Conservation (phyloP, 64 coral and sea anemone species). For the Anthopleura sola region DNA sequence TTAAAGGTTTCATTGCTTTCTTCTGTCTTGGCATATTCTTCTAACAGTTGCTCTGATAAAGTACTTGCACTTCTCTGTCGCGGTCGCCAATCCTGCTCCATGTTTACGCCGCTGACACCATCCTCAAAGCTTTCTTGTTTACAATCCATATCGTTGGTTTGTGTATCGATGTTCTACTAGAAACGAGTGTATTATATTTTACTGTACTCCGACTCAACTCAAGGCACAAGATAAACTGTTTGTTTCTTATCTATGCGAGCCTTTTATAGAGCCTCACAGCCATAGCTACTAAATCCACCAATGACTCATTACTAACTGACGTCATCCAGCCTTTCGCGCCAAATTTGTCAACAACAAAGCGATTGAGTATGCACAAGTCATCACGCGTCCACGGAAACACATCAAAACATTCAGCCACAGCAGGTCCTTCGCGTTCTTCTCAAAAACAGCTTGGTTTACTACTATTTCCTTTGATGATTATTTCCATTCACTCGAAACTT, state of each 20-base stretch:
- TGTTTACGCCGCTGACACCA: background rate
- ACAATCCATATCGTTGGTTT: background rate
- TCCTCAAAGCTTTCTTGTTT: conserved; percentile 1
- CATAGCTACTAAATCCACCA: background rate
- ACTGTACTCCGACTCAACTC: background rate
- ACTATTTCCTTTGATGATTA: background rate
- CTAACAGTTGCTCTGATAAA: conserved; percentile 13
- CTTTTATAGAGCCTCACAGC: background rate
- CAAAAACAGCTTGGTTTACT: background rate
- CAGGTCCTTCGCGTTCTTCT: background rate
- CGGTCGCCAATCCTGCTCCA: conserved; percentile 7
- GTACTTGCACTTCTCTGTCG: conserved; percentile 13
- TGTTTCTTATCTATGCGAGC: background rate
- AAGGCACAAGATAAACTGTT: background rate
- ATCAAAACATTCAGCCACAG: background rate
- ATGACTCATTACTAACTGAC: conserved; percentile 4
- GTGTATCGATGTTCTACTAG: background rate
- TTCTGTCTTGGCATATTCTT: conserved; percentile 15
- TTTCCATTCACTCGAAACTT: background rate
- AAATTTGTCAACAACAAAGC: background rate
- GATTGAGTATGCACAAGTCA: background rate
- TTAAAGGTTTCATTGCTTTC: conserved; percentile 32
- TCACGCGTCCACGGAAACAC: background rate
- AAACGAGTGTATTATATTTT: background rate
- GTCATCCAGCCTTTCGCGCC: conserved; percentile 3